A percentile compares a stretch with the other conserved stretches of the same genome.
phyloP scores from a whole-genome alignment of 2,888 invertebrate species.

The Pachliopta kotzebuea region DNA sequence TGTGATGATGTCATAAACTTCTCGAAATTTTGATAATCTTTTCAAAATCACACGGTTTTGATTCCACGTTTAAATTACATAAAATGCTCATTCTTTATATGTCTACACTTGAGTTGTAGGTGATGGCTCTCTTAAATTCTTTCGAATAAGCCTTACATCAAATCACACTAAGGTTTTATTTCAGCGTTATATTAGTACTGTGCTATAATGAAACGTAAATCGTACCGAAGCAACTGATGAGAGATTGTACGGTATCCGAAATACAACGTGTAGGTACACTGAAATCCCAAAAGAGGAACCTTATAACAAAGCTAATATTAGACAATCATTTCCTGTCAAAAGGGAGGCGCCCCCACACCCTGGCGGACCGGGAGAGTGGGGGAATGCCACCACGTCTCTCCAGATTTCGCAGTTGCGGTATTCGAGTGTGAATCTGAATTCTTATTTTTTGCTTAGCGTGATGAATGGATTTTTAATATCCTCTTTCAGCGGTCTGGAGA shows the following conservation, averaged over 20 bases:
- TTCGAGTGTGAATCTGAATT: conserved; percentile 74
- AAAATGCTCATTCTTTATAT: not conserved
- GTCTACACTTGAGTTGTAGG: not conserved
- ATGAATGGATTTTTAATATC: conserved; percentile 77
- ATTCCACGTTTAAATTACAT: not conserved
- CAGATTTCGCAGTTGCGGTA: conserved; percentile 71
- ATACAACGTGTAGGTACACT: conserved; percentile 35
- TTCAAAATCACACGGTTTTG: not conserved
- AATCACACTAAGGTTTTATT: no score
- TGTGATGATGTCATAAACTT: not conserved
- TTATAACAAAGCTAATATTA: conserved; percentile 80
- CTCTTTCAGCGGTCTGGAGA: conserved; percentile 63
- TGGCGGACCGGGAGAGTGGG: conserved; percentile 47
- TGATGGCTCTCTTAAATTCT: no score
- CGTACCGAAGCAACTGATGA: not conserved
- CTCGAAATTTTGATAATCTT: not conserved
- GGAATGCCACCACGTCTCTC: conserved; percentile 71
- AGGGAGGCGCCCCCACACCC: conserved; percentile 59
- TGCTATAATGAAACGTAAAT: not conserved
- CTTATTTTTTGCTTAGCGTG: conserved; percentile 68
- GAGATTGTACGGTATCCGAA: conserved; percentile 18
- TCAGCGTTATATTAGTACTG: not conserved
- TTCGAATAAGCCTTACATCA: no score
- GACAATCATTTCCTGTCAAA: conserved; percentile 81
- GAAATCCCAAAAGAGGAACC: conserved; percentile 71